Conservation (phyloP, 2,797 vertebrate species). For the Aphelocoma californica region DNA sequence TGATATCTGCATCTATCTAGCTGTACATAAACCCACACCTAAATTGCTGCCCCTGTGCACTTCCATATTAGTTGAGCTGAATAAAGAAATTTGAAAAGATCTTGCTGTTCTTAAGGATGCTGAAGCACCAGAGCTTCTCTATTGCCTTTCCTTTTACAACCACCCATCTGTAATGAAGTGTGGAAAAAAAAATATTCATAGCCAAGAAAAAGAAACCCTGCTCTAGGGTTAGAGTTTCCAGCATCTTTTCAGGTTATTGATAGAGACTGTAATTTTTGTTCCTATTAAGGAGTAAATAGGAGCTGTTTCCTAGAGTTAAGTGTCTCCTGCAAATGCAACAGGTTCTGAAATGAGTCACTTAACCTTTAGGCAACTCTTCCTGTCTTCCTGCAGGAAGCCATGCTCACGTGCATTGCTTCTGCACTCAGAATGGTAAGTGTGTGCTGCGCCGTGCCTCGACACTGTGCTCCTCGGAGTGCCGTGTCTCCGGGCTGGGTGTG, state of each 20-base stretch:
- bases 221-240: neutral
- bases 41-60: neutral
- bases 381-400: neutral
- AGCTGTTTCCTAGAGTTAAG: neutral
- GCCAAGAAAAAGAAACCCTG: neutral
- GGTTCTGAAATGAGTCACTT: neutral
- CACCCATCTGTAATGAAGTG: neutral
- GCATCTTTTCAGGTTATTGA: neutral
- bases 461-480: fast-evolving
- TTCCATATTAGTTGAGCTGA: neutral
- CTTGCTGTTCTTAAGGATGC: slow-evolving; percentile 37
- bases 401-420: neutral
- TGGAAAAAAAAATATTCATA: neutral
- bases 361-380: neutral
- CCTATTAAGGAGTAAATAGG: neutral
- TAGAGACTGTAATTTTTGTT: neutral
- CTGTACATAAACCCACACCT: neutral
- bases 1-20: neutral
- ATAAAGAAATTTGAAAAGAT: slow-evolving; percentile 17
- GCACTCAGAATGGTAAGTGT: neutral
- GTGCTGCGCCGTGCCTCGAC: neutral
- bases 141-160: neutral
- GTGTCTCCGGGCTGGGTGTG: neutral
- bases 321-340: neutral
- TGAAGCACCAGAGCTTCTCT: neutral